Percentiles rank a stretch among this genome's conserved stretches.
Evolutionary conservation across 2,113 vertebrate species (phyloP).

Genomic region (Psettodes erumei): DNA sequence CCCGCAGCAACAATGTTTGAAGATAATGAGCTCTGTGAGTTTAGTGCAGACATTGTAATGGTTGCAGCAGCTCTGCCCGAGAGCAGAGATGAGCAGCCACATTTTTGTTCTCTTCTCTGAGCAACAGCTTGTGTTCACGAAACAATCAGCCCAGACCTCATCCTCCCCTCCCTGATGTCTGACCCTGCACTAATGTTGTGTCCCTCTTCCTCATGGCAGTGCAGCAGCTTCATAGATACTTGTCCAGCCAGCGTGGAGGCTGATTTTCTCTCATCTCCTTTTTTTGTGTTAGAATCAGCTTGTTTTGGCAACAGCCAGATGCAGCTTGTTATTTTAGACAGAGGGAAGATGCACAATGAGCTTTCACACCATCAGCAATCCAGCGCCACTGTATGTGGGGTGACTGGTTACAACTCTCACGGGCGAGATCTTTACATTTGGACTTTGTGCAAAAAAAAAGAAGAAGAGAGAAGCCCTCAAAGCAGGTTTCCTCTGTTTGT

Average conservation of each 20-base stretch:
- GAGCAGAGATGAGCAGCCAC: conserved; percentile 2
- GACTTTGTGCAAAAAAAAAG: neutral
- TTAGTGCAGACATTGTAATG: conserved; percentile 36
- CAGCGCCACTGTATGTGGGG: conserved; percentile 10
- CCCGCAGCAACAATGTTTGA: conserved; percentile 33
- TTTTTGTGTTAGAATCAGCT: conserved; percentile 3
- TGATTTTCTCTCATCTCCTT: conserved; percentile 42
- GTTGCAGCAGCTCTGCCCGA: conserved; percentile 25
- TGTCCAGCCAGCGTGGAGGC: conserved; percentile 1
- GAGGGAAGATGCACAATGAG: conserved; percentile 21
- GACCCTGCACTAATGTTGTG: conserved; percentile 36
- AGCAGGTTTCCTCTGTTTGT: conserved; percentile 4
- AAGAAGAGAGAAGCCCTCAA: neutral
- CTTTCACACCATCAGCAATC: neutral
- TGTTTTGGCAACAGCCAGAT: conserved; percentile 20
- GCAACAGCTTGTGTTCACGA: conserved; percentile 20
- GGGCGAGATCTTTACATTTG: no score
- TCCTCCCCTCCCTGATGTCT: conserved; percentile 14
- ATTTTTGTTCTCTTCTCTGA: conserved; percentile 28
- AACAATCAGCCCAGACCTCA: conserved; percentile 1
- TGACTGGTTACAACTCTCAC: conserved; percentile 23
- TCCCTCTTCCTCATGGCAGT: conserved; percentile 33
- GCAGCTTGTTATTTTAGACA: conserved; percentile 57
- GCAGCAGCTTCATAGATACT: conserved; percentile 29
- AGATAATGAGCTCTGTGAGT: conserved; percentile 47